Conservation (phyloP, 2,797 vertebrate species). For the Trichosurus vulpecula region DNA sequence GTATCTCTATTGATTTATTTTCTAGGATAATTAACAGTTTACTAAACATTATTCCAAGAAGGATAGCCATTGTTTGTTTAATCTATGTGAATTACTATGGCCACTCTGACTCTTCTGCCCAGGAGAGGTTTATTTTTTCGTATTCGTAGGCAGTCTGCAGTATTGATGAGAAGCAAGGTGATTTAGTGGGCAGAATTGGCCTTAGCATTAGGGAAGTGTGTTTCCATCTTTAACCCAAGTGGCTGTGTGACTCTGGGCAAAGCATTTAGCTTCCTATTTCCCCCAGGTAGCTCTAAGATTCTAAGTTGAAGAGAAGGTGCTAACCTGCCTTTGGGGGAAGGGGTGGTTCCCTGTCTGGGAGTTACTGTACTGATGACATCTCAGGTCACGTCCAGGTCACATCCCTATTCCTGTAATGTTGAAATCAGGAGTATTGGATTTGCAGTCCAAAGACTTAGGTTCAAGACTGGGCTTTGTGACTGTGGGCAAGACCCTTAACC, state of each 20-base stretch:
- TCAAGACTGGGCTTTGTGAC: background rate
- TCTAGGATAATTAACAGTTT: slow-evolving; percentile 18
- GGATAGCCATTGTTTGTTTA: background rate
- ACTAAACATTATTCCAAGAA: slow-evolving; percentile 22
- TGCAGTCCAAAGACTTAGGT: background rate
- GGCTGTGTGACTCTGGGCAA: background rate
- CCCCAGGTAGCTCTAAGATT: background rate
- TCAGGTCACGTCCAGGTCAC: background rate
- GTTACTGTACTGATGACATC: background rate
- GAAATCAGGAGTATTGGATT: background rate
- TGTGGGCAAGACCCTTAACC: background rate
- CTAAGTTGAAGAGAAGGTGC: no score
- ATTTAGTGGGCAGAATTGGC: background rate
- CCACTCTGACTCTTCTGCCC: background rate
- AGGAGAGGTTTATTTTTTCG: slow-evolving; percentile 1
- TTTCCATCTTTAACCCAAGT: no score
- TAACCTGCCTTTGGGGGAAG: background rate
- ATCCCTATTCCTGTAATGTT: background rate
- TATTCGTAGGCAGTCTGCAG: background rate
- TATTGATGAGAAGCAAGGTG: background rate
- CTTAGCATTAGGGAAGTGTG: background rate
- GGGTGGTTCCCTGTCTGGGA: background rate
- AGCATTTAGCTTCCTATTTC: background rate
- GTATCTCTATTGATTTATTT: background rate
- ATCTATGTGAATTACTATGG: background rate